Evolutionary conservation across 2,113 vertebrate genomes (phyloP), one percentile per base, ranked within the genome.

Genomic region (Turdus rufiventris): DNA sequence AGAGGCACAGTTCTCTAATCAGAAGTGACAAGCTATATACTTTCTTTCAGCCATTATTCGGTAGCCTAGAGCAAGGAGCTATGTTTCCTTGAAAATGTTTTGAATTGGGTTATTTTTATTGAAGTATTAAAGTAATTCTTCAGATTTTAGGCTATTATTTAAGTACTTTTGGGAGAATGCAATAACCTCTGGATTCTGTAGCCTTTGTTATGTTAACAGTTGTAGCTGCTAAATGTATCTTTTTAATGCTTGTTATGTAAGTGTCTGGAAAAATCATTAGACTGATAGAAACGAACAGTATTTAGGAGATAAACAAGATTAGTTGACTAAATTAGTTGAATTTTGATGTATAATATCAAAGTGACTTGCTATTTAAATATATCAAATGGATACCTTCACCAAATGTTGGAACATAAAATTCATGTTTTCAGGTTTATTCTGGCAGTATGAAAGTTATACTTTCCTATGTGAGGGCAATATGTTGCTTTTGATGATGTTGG

Each of bases 81-180:
- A 98, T 98, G 98, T 98, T 99, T 98, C 98, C 98, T 98, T 98
- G 98, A 98, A 99, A 99, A 99, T 98, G 98, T 98, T 99, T 98
- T 98, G 98, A 99, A 99, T 99, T 99, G 98, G 99, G 98, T 99
- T 99, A 99, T 99, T 99, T 99, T 99, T 99, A 99, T 99, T 98
- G 99, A 99, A 99, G 98, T 99, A 99, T 99, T 99, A 99, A 99
- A 99, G 99, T 99, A 98, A 99, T 99, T 99, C 99, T 99, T 99
- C 99, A 99, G 98, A 98, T 98, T 99, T 99, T 98, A 99, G 98
- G 98, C 98, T 99, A 99, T 99, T 99, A 99, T 99, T 99, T 98
- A 98, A 98, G 98, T 98, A 98, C 98, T 98, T 98, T 98, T 98
- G 98, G 98, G 98, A 98, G 97, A 97, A 98, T 97, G 98, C 98